Base-by-base conservation (phyloP, 2,113 vertebrate species). In the Laticauda laticaudata region DNA sequence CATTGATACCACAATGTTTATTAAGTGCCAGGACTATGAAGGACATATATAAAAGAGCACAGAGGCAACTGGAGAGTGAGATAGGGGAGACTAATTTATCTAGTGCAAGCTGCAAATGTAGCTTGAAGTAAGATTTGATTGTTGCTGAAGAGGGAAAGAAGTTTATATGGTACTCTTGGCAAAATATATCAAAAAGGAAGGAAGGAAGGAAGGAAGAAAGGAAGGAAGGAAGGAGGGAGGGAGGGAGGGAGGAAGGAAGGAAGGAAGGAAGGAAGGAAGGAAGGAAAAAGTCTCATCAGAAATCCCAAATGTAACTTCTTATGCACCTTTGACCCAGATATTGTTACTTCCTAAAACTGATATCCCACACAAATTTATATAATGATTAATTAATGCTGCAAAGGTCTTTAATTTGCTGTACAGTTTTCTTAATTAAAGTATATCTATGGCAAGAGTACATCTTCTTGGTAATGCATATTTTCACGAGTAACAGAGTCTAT, bases 401-500 rank as follows among this genome's bases (percentile, higher is more conserved):
- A 98, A 98, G 96, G 96, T 98, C 96, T 98, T 98, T 98, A 97
- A 98, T 98, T 98, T 98, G 98, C 97, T 97, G 97, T 97, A 97
- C 97, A 94, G 95, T 97, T 98, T 97, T 97, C 97, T 98, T 98
- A 98, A 98, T 98, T 98, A 98, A 98, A 97, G 97, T 97, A 97
- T 97, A 97, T 97, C 97, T 97, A 96, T 93, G 94, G 95, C 95
- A 96, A 94, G 95, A 97, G 96, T 97, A 98, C 96, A 97, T 97
- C 95, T 75, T 97, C 96, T 97, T 97, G 97, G 95, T 98, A 97
- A 97, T 97, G 97, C 97, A 97, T 98, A 98, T 98, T 98, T 98
- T 98, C 97, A 97, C 97, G 98, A 98, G 98, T 97, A 98, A 97
- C 96, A 96, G 97, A 98, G 97, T 98, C 98, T 97, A 96, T 96